Conservation (phyloP, 2,797 vertebrate genomes). For the Halcyon chelicuti region DNA sequence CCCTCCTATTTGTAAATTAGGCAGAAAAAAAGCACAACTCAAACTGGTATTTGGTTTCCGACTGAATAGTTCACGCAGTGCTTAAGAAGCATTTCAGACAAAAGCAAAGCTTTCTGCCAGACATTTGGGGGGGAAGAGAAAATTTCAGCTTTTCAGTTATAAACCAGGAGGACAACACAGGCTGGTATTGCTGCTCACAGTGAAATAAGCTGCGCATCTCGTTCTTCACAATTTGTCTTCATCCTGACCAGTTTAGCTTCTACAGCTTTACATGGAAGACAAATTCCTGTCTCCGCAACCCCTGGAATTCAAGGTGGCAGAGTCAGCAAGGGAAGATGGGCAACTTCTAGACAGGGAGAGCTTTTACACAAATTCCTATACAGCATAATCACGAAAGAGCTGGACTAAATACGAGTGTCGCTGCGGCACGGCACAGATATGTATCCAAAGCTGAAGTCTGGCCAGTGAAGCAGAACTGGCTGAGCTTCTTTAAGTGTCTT, state of each 20-base stretch:
- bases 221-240: not conserved
- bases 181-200: not conserved
- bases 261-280: not conserved
- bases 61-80: slow-evolving; percentile 6
- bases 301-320: not conserved
- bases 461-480: not conserved
- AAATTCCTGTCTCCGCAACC: not conserved
- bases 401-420: not conserved
- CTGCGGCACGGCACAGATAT: not conserved
- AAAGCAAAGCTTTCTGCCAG: slow-evolving; percentile 66
- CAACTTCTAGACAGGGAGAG: not conserved
- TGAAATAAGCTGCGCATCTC: not conserved
- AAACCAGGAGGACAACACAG: slow-evolving; percentile 1
- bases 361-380: not conserved
- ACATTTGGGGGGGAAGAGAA: slow-evolving; percentile 3
- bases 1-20: slow-evolving; percentile 40
- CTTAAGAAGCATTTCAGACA: slow-evolving; percentile 58
- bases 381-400: not conserved
- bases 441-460: not conserved
- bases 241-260: not conserved
- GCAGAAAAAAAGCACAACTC: slow-evolving; percentile 26
- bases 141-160: slow-evolving; percentile 8
- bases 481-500: not conserved
- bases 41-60: slow-evolving; percentile 25
- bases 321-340: rapidly evolving